phyloP scores from a whole-genome alignment of 2,888 invertebrate genomes.

The Metallyticus violacea region DNA sequence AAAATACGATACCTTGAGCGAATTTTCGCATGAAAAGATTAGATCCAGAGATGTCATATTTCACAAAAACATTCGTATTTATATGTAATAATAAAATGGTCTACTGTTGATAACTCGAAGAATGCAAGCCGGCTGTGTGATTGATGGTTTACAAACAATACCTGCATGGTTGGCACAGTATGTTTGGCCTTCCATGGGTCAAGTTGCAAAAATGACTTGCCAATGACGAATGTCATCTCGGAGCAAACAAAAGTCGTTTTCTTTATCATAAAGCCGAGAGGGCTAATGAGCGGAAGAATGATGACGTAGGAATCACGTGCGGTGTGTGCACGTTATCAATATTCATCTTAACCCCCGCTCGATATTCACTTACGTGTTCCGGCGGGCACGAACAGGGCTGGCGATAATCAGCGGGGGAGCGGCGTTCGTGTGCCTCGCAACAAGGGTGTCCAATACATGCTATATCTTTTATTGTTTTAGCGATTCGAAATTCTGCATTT shows the following conservation, averaged over 20 bases:
- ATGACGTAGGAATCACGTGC: neutral
- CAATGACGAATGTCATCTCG: neutral
- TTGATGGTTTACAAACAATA: neutral
- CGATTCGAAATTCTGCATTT: no score
- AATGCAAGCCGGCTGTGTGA: neutral
- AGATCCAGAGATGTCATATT: no score
- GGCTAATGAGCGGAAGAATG: neutral
- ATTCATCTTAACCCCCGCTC: neutral
- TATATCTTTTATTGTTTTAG: no score
- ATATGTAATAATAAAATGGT: no score
- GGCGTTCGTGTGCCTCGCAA: neutral
- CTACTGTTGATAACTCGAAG: neutral
- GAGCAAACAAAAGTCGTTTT: neutral
- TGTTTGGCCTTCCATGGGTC: neutral
- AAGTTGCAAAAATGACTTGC: neutral
- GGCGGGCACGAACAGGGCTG: constrained; percentile 15
- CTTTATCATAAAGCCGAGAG: neutral
- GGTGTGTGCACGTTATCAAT: neutral
- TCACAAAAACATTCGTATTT: no score
- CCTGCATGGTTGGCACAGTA: neutral
- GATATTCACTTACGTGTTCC: constrained; percentile 29
- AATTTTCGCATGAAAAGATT: no score
- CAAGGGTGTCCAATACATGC: neutral
- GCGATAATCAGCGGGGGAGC: constrained; percentile 7
- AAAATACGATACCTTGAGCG: no score